Percentiles rank a stretch among this genome's conserved stretches.
These are phyloP conservation scores for Agriopis aurantiaria DNA, from an alignment of 2,888 invertebrate genomes.

Conservation along the genomic window DNA sequence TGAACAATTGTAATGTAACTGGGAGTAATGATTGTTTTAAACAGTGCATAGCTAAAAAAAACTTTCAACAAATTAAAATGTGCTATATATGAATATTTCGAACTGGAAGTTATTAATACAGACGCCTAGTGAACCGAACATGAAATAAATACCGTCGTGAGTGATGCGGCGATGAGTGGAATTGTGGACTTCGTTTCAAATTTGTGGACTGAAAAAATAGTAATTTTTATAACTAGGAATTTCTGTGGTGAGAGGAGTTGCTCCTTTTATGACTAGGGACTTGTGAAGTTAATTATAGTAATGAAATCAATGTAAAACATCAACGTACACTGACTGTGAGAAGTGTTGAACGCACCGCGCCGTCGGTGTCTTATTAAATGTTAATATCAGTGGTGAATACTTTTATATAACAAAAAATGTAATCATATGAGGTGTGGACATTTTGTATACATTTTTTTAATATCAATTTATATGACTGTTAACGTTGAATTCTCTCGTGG, in stretches of 20 bases:
- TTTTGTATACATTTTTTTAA: conserved; percentile 84
- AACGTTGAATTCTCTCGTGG: conserved; percentile 81
- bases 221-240: conserved; percentile 85
- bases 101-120: conserved; percentile 82
- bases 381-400: conserved; percentile 72
- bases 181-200: conserved; percentile 85
- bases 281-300: conserved; percentile 70
- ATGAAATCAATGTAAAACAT: conserved; percentile 64
- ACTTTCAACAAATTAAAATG: conserved; percentile 85
- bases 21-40: conserved; percentile 83
- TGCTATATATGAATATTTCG: conserved; percentile 78
- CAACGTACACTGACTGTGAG: conserved; percentile 71
- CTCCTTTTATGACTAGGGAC: conserved; percentile 76
- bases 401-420: conserved; percentile 81
- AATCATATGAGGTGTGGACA: conserved; percentile 81
- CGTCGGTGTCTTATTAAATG: conserved; percentile 67
- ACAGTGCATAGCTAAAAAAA: conserved; percentile 83
- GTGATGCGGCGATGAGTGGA: conserved; percentile 71
- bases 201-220: conserved; percentile 84
- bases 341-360: conserved; percentile 66
- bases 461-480: conserved; percentile 72
- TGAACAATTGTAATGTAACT: conserved; percentile 81
- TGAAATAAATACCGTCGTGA: conserved; percentile 71
- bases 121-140: conserved; percentile 84
- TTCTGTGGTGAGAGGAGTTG: conserved; percentile 85